Base-by-base conservation (phyloP, 2,888 invertebrate genomes). In the Allygus modestus region DNA sequence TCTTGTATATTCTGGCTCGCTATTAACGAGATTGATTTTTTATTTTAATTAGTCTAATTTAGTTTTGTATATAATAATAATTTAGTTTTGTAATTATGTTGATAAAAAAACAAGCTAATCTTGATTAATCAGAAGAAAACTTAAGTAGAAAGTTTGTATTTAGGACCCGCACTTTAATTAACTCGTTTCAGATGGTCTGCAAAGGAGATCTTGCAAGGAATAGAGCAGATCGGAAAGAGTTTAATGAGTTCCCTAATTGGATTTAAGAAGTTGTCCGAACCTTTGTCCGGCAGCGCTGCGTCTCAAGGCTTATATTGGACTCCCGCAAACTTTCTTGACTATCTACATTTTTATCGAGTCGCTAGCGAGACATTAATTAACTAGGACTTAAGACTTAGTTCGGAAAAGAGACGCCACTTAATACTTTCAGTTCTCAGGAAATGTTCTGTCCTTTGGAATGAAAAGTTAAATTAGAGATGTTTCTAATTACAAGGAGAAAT, bases 401-500 rank as follows among this genome's bases (percentile, higher is more conserved):
- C 20, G 77, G 20, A 77, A 77, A 77, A 77, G 77, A 77, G 77
- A 28, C 37, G 73, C 73, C 43, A 77, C 77, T 77, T 77, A 46
- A 51, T 77, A 77, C 77, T 77, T 77, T 69, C n/a, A 11, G 71
- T 41, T 65, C 73, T 41, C 73, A n/a, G 73, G 7, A 31, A 65
- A 65, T 65, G 9, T 65, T 65, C 65, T 65, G 65, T 28, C 65
- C 65, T 65, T 28, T 65, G 2, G 65, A 65, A 65, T 65, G 5
- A 28, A 28, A 65, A 65, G 65, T 65, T 65, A 28, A 65, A 65
- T 65, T 65, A 65, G 65, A 58, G 58, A 65, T 65, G 65, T 65
- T 31, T 11, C 28, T 65, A 65, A 65, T 65, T 65, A 65, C 31
- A 65, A 65, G 65, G 65, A 12, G 31, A 65, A 20, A 15, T 28